phyloP scores from a whole-genome alignment of 2,888 invertebrate species.

The Synergus gifuensis region DNA sequence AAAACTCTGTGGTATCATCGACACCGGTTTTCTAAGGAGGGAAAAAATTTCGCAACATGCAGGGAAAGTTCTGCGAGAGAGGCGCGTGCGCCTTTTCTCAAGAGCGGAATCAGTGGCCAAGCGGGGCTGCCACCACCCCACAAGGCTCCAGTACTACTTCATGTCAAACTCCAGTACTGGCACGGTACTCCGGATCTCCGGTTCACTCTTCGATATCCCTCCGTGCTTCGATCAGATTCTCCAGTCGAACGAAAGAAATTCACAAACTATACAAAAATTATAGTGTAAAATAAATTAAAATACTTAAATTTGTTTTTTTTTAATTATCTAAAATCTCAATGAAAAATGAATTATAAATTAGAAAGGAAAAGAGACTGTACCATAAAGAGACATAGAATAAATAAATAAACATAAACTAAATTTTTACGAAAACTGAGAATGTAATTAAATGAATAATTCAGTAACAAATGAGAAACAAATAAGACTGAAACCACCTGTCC shows the following conservation, averaged over 20 bases:
- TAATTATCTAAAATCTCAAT: background rate
- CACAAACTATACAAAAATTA: background rate
- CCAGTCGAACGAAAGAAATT: constrained; percentile 38
- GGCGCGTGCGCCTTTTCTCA: constrained; percentile 65
- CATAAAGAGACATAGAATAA: background rate
- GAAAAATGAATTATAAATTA: background rate
- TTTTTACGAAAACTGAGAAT: too few relatives aligned
- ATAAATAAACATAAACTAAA: background rate
- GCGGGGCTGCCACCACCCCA: constrained; percentile 71
- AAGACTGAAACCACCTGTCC: constrained; percentile 38
- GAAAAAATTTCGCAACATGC: constrained; percentile 40
- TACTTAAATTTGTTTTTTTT: background rate
- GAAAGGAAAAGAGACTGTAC: background rate
- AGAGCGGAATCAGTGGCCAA: constrained; percentile 65
- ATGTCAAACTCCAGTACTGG: constrained; percentile 75
- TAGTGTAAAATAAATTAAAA: constrained; percentile 4
- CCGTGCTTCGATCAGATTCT: constrained; percentile 32
- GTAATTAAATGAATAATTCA: background rate
- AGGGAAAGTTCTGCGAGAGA: constrained; percentile 54
- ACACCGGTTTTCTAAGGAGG: constrained; percentile 29
- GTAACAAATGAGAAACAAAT: background rate
- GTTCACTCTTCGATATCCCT: constrained; percentile 56
- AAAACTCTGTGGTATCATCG: constrained; percentile 31
- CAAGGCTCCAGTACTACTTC: constrained; percentile 66
- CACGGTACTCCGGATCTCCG: constrained; percentile 74